Conservation (phyloP, 2,113 vertebrate species). For the Ammodytes dubius region DNA sequence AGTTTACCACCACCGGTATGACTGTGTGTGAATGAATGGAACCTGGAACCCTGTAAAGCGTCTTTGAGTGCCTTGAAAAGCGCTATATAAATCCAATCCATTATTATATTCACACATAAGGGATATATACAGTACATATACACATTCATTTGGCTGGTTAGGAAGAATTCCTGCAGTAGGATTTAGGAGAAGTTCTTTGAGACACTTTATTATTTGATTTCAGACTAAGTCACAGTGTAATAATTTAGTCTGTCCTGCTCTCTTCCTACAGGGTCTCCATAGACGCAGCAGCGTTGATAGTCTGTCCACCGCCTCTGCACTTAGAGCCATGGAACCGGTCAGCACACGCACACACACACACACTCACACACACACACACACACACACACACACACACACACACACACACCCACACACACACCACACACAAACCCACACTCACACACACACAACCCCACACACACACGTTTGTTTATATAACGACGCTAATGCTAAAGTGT, state of each 20-base stretch:
- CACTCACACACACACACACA: constrained; percentile 10
- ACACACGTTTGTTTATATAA: background rate
- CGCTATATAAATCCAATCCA: too few species aligned
- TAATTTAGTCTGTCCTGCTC: background rate
- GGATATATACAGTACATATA: background rate
- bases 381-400: background rate
- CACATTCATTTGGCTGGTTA: background rate
- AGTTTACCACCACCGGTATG: too few species aligned
- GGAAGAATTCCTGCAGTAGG: background rate
- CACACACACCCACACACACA: constrained; percentile 8
- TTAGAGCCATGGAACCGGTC: constrained; percentile 95
- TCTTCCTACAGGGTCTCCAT: constrained; percentile 85
- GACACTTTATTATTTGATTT: background rate
- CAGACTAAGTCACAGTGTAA: background rate
- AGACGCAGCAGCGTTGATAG: constrained; percentile 89
- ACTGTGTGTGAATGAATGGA: too few species aligned
- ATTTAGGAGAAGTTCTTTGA: background rate
- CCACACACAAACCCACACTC: background rate
- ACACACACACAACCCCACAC: constrained; percentile 3
- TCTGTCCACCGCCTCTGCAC: constrained; percentile 86
- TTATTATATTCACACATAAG: too few species aligned
- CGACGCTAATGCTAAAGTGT: background rate
- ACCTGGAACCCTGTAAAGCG: too few species aligned
- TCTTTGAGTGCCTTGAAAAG: too few species aligned
- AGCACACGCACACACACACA: constrained; percentile 64